Evolutionary conservation across 2,888 invertebrate genomes (phyloP).

Genomic region (Heliconius aoede): DNA sequence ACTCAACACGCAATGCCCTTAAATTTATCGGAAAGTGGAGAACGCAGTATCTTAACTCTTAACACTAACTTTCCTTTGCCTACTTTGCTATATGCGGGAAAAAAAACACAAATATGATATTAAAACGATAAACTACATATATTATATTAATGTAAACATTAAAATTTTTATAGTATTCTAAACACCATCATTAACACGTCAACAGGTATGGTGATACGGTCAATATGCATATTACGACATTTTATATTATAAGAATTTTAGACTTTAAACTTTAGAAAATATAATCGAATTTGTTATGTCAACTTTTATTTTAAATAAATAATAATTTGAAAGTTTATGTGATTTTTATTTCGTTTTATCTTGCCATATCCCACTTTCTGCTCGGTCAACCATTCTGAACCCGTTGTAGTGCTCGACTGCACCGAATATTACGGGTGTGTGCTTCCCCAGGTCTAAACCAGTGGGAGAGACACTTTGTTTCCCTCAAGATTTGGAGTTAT

Average conservation of each 20-base stretch:
- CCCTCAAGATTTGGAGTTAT: no score
- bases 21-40: no score
- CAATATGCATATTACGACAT: background rate
- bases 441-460: no score
- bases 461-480: no score
- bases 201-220: background rate
- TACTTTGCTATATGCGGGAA: no score
- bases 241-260: background rate
- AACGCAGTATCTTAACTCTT: no score
- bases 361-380: background rate
- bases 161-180: background rate
- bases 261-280: background rate
- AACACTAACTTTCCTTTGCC: no score
- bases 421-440: no score
- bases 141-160: background rate
- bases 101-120: no score
- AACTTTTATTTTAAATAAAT: background rate
- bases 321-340: background rate
- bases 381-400: background rate
- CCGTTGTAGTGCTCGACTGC: no score
- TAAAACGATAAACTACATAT: no score
- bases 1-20: no score
- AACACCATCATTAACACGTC: background rate
- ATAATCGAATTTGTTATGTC: background rate
- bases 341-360: background rate